Evolutionary conservation across 2,888 invertebrate species (phyloP), one percentile per base, ranked within the genome.

Genomic region (Exephanes ischioxanthus): DNA sequence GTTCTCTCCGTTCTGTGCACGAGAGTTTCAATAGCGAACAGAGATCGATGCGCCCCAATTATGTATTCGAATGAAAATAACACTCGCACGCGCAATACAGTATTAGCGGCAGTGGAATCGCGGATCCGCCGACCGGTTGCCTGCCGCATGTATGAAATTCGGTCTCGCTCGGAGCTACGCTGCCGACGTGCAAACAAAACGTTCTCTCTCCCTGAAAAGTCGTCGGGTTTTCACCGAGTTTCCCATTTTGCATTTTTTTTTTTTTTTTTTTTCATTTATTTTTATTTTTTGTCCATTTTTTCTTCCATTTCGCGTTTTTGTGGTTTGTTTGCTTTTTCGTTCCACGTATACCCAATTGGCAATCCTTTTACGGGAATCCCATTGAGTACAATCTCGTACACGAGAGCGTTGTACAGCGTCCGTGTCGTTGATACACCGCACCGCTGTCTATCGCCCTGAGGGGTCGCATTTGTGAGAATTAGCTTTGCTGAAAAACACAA

Each of bases 31-130:
- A 76, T 48, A 19, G 53, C 16, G n/a, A 37, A 53, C 41, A 53
- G 14, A 33, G 66, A 66, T 76, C 66, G 66, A 66, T 67, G 66
- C 67, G 76, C 51, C 76, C 76, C 76, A 76, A 76, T 76, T 67
- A 67, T 51, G 76, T 76, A 76, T 76, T 76, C 66, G 76, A 66
- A 76, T 76, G 66, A 76, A 66, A 76, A 66, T 66, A 76, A 76
- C 30, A 33, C 30, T 63, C 30, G 63, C 16, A 16, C 33, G 30
- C n/a, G 16, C 30, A 16, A 63, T 63, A 48, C 45, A 16, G n/a
- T n/a, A 63, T 63, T 63, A 63, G n/a, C 33, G 19, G 19, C 67
- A 11, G 6, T n/a, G 67, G 22, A 19, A 9, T 19, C 41, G 22
- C 67, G 33, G 33, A 66, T 66, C 9, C 37, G 37, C 22, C 6